Conservation (phyloP, 2,113 vertebrate species). For the Tichodroma muraria region DNA sequence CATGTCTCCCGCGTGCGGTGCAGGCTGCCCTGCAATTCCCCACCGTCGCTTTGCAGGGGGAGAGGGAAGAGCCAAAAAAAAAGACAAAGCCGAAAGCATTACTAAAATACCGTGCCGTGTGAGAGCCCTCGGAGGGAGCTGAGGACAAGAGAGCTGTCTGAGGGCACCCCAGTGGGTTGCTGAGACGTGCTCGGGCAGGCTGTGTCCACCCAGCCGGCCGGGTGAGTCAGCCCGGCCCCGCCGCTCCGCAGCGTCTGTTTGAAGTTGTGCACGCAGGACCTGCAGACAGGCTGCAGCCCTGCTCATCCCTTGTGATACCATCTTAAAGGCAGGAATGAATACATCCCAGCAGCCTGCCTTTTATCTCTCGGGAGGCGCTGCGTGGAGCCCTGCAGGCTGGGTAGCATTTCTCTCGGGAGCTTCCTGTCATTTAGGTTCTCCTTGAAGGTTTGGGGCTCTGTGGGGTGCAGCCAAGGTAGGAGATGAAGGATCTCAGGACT, state of each 20-base stretch:
- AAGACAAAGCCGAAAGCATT: background rate
- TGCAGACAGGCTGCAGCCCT: background rate
- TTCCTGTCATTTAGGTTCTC: background rate
- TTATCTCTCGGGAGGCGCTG: background rate
- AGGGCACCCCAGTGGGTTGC: background rate
- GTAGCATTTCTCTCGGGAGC: background rate
- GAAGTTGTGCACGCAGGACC: background rate
- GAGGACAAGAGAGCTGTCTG: background rate
- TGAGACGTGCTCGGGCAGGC: background rate
- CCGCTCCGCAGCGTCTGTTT: background rate
- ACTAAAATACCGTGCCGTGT: background rate
- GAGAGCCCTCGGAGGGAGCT: background rate
- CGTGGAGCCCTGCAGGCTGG: background rate
- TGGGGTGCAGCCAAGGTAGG: background rate
- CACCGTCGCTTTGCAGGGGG: fast-evolving
- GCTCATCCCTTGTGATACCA: constrained; percentile 22
- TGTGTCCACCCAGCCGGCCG: background rate
- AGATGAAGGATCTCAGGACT: background rate
- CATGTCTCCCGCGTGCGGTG: fast-evolving
- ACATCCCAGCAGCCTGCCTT: background rate
- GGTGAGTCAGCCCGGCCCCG: background rate
- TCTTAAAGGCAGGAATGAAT: background rate
- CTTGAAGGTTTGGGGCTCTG: background rate
- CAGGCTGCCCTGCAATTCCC: background rate
- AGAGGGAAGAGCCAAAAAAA: background rate